These are phyloP conservation scores for Apoderus coryli DNA, from an alignment of 2,888 invertebrate species.

Conservation along the genomic window DNA sequence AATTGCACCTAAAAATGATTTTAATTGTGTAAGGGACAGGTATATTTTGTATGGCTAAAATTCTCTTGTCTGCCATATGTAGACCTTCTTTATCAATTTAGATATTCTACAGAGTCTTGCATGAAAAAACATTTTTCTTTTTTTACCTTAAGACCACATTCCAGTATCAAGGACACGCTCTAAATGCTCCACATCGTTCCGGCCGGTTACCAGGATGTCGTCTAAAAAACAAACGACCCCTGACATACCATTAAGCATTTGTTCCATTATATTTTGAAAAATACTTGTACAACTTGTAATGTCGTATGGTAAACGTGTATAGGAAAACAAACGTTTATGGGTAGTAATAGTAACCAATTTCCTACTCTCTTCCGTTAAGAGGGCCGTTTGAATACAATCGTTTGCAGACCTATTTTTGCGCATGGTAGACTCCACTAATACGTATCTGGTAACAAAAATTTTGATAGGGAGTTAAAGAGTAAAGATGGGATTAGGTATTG, in stretches of 20 bases:
- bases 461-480: no score
- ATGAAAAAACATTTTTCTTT: slow-evolving; percentile 1
- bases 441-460: no score
- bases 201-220: slow-evolving; percentile 17
- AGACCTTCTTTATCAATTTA: slow-evolving; percentile 10
- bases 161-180: background rate
- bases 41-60: slow-evolving; percentile 5
- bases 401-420: no score
- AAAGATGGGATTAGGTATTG: no score
- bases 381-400: no score
- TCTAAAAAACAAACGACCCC: slow-evolving; percentile 12
- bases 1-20: slow-evolving; percentile 10
- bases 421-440: no score
- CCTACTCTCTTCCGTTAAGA: no score
- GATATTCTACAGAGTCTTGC: slow-evolving; percentile 3
- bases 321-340: slow-evolving; percentile 19
- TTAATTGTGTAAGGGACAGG: slow-evolving; percentile 8
- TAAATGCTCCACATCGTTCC: slow-evolving; percentile 7
- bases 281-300: slow-evolving; percentile 22
- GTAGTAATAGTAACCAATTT: slow-evolving; percentile 23
- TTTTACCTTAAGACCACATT: slow-evolving; percentile 1
- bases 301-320: slow-evolving; percentile 21
- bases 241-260: slow-evolving; percentile 17
- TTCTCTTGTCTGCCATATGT: slow-evolving; percentile 8
- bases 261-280: slow-evolving; percentile 23